Evolutionary conservation across 2,113 vertebrate species (phyloP), one percentile per base, ranked within the genome.

Genomic region (Carollia perspicillata): DNA sequence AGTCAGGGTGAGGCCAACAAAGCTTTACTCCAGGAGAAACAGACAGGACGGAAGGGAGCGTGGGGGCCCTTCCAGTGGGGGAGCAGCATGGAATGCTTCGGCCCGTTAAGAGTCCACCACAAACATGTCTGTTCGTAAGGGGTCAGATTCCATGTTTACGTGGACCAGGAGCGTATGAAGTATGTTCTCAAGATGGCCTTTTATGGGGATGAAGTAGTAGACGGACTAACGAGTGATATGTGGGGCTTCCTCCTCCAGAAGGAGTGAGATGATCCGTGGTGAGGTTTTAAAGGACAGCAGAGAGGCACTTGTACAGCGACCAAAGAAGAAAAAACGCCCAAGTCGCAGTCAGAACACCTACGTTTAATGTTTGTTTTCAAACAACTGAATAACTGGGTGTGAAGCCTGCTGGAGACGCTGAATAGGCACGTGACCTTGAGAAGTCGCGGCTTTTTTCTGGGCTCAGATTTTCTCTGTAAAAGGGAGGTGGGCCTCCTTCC

Each of bases 111-210:
- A 93, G 93, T 79, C 72, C 23, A 49, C 58, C 55, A 84, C 33
- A 84, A 95, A 71, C 77, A 49, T 94, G 84, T 74, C 55, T 91
- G 51, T 60, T 93, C 79, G 75, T 49, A 40, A 72, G 84, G 83
- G 85, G 95, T 89, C 74, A 55, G 22, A 75, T 92, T 89, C 90
- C 87, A 90, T 68, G 63, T 84, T 55, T 63, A 68, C 86, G 44
- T 58, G 72, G 79, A 93, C 79, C 58, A 23, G 71, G 37, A 58
- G 49, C 23, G 1, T 47, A 83, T 58, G 28, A 93, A 91, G 51
- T 37, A 71, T 91, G 83, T 77, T 94, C 83, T 94, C 91, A 87
- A 92, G 42, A 96, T 66, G 42, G 63, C 12, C 72, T 92, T 95
- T 96, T 92, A 84, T 33, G 84, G 80, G 66, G 69, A 93, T 18